Conservation (phyloP, 2,113 vertebrate species). For the Steatornis caripensis region DNA sequence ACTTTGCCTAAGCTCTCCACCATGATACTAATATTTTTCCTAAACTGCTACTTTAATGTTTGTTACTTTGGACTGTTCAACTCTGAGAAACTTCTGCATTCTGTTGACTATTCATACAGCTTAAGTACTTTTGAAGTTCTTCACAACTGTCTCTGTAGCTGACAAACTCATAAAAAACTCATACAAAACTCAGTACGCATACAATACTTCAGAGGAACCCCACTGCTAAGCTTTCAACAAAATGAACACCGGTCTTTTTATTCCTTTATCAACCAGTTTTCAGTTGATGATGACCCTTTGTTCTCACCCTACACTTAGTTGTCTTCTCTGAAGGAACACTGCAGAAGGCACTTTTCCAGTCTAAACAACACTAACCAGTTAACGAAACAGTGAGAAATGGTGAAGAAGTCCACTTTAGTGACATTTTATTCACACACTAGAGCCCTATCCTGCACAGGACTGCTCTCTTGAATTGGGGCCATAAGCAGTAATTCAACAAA, state of each 20-base stretch:
- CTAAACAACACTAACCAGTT: background rate
- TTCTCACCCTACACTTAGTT: background rate
- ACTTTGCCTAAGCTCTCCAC: background rate
- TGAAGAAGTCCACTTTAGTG: background rate
- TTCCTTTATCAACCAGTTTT: background rate
- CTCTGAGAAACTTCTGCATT: background rate
- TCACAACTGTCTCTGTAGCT: background rate
- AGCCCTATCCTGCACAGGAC: background rate
- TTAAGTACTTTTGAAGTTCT: background rate
- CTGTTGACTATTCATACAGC: background rate
- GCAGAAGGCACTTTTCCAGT: background rate
- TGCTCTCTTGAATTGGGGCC: background rate
- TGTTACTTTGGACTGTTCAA: background rate
- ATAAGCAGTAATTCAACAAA: background rate
- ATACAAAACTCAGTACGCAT: accelerated
- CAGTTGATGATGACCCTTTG: background rate
- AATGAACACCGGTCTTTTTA: background rate
- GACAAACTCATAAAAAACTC: background rate
- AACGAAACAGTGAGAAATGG: background rate
- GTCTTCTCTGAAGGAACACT: background rate
- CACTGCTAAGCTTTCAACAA: background rate
- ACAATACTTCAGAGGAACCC: background rate
- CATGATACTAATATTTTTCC: background rate
- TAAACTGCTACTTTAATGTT: background rate
- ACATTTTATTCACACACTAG: background rate